Evolutionary conservation across 2,888 invertebrate species (phyloP).

Genomic region (Agonopterix alstromeriana): DNA sequence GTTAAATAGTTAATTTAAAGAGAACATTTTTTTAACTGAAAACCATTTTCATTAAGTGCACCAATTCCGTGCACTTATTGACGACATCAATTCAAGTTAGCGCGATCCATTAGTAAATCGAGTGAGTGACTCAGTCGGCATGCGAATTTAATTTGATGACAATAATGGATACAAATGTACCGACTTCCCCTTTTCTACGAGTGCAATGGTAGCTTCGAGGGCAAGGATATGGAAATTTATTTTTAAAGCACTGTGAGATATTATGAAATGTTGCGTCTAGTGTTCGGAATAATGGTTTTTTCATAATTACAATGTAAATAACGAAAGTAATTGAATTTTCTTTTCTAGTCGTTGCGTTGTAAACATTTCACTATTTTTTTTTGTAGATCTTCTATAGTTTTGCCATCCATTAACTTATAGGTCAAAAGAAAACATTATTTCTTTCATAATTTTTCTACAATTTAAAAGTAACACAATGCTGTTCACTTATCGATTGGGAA

Average conservation of each 20-base stretch:
- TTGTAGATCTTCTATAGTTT: no score
- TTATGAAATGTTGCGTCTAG: background rate
- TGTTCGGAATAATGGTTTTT: background rate
- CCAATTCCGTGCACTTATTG: constrained; percentile 15
- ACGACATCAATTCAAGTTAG: constrained; percentile 37
- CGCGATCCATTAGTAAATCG: constrained; percentile 55
- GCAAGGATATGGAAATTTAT: constrained; percentile 8
- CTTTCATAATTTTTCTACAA: no score
- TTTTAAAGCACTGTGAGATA: background rate
- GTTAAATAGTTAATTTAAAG: background rate
- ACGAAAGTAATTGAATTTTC: background rate
- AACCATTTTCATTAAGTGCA: constrained; percentile 7
- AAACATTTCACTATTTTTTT: no score
- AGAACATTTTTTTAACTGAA: background rate
- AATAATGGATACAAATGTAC: constrained; percentile 54
- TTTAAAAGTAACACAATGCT: no score
- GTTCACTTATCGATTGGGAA: no score
- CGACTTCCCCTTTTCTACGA: constrained; percentile 23
- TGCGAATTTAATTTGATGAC: constrained; percentile 59
- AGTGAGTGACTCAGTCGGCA: constrained; percentile 29
- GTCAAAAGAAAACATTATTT: no score
- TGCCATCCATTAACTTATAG: no score
- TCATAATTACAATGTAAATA: background rate
- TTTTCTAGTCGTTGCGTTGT: background rate
- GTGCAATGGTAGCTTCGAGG: background rate